Conservation (phyloP, 2,113 vertebrate genomes). For the Quiscalus mexicanus region DNA sequence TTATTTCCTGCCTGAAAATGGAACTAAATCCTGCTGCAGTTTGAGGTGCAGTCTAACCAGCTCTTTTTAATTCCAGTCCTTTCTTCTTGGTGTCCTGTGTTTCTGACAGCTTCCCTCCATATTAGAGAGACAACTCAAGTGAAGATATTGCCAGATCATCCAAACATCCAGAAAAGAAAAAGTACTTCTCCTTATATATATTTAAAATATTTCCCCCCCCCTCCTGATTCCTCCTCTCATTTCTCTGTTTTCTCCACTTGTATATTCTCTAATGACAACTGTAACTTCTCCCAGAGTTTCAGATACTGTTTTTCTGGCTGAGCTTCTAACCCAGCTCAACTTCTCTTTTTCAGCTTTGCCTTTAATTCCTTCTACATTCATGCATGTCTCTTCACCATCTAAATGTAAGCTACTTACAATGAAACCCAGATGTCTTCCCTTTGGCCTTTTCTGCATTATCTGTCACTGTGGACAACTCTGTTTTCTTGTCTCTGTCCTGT, state of each 20-base stretch:
- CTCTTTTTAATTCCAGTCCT: not conserved
- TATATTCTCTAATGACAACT: not conserved
- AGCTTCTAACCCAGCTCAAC: not conserved
- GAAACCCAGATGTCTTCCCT: not conserved
- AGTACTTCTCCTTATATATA: not conserved
- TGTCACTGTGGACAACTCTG: not conserved
- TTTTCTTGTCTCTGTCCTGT: not conserved
- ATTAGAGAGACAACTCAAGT: not conserved
- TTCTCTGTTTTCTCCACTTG: not conserved
- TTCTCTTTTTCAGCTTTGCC: not conserved
- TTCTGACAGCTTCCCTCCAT: not conserved
- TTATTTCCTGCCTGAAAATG: not conserved
- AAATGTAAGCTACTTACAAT: not conserved
- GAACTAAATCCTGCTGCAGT: not conserved
- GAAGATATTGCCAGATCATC: not conserved
- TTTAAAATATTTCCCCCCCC: not conserved
- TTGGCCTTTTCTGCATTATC: not conserved
- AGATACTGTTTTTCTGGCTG: not conserved
- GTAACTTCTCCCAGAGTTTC: not conserved
- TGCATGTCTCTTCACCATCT: not conserved
- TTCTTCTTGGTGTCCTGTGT: not conserved
- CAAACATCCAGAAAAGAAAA: not conserved
- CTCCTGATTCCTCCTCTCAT: not conserved
- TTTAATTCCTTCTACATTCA: not conserved
- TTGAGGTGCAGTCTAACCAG: not conserved